A percentile compares a stretch with the other conserved stretches of the same genome.
These are phyloP conservation scores for Syndactyla subalaris DNA, from an alignment of 2,797 vertebrate species.

Conservation along the genomic window DNA sequence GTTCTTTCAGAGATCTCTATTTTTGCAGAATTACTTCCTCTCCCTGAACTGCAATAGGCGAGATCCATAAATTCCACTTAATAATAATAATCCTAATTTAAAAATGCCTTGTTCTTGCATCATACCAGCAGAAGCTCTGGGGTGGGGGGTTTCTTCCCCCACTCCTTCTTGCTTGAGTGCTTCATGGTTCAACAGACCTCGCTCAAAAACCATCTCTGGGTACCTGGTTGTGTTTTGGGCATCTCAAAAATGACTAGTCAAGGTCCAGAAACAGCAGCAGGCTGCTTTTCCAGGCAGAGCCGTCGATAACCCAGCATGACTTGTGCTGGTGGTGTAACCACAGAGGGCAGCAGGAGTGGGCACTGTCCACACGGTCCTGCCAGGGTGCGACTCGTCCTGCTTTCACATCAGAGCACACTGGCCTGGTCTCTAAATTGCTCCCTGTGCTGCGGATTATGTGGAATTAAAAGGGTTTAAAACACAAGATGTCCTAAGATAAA, in stretches of 20 bases:
- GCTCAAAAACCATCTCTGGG: neutral
- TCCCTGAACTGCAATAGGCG: neutral
- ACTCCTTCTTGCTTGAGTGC: neutral
- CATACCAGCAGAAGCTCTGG: neutral
- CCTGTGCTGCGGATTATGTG: constrained; percentile 36
- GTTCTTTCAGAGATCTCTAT: neutral
- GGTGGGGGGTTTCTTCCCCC: neutral
- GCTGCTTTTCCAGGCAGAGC: neutral
- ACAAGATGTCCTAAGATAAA: constrained; percentile 67
- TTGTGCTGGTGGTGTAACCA: neutral
- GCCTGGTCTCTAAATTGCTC: constrained; percentile 3
- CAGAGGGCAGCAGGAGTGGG: neutral
- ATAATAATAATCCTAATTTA: neutral
- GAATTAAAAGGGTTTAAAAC: constrained; percentile 66
- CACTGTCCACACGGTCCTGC: rapidly evolving
- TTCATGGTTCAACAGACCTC: neutral
- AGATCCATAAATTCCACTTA: neutral
- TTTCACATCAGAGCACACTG: neutral
- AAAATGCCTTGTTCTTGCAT: neutral
- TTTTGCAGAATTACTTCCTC: neutral
- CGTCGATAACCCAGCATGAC: rapidly evolving
- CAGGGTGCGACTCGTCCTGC: neutral
- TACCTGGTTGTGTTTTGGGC: neutral
- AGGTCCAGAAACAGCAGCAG: neutral
- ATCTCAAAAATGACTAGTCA: neutral